These are phyloP conservation scores for Cancer borealis DNA, from an alignment of 2,888 invertebrate species.

Conservation along the genomic window DNA sequence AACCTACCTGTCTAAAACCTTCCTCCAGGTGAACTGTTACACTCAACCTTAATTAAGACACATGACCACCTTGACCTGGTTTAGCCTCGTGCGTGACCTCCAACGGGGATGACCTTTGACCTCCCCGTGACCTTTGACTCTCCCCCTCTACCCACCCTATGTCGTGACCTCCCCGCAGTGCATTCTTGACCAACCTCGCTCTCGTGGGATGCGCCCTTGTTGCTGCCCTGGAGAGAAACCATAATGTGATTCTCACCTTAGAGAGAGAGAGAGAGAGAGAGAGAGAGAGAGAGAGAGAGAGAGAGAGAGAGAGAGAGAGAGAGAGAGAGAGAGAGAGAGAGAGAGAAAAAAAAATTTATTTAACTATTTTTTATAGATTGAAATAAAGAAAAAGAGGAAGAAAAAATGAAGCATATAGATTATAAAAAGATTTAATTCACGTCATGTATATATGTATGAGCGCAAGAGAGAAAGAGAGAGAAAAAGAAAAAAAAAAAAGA, in stretches of 20 bases:
- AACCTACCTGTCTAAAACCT: neutral
- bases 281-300: conserved; percentile 34
- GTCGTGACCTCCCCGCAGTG: neutral
- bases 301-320: conserved; percentile 42
- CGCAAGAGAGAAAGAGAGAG: conserved; percentile 35
- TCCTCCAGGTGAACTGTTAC: neutral
- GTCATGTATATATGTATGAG: neutral
- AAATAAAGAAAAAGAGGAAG: neutral
- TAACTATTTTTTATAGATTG: neutral
- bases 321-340: conserved; percentile 32
- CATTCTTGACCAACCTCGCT: neutral
- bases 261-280: conserved; percentile 42
- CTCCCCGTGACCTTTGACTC: neutral
- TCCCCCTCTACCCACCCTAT: neutral
- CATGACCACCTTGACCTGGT: conserved; percentile 34
- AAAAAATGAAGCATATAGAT: neutral
- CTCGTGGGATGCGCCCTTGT: neutral
- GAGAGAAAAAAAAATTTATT: conserved; percentile 15
- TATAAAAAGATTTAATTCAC: neutral
- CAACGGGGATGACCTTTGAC: neutral
- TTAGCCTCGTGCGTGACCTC: conserved; percentile 27
- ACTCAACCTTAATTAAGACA: conserved; percentile 15
- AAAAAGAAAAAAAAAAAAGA: conserved; percentile 8
- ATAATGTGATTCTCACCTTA: neutral
- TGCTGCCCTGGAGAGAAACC: neutral